Conservation (phyloP, 2,797 vertebrate species). For the Simalia tracyae region DNA sequence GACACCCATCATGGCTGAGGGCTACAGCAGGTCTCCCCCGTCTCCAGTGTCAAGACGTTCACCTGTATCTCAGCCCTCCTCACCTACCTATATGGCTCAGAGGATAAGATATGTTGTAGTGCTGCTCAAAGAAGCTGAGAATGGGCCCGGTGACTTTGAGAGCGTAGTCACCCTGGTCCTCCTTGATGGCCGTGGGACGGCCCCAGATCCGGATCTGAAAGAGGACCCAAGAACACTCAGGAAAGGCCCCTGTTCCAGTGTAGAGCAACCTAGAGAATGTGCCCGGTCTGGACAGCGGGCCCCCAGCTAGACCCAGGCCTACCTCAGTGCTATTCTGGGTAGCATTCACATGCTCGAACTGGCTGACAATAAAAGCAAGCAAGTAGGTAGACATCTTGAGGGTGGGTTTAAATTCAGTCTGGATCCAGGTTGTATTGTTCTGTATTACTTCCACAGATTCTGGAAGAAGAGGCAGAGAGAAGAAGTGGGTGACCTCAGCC, state of each 20-base stretch:
- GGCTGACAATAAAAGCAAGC: slow-evolving; percentile 87
- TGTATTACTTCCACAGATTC: background rate
- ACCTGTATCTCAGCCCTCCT: background rate
- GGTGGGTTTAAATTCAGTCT: slow-evolving; percentile 78
- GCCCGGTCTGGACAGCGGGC: background rate
- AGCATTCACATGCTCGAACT: slow-evolving; percentile 44
- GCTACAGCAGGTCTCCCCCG: too few species aligned
- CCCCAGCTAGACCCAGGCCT: slow-evolving; percentile 6
- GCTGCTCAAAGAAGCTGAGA: slow-evolving; percentile 78
- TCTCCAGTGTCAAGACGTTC: too few species aligned
- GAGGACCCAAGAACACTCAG: background rate
- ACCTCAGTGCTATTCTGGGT: slow-evolving; percentile 45
- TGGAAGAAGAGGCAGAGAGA: slow-evolving; percentile 32
- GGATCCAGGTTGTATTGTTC: background rate
- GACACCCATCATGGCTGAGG: background rate
- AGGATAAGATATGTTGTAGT: slow-evolving; percentile 81
- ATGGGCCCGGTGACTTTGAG: slow-evolving; percentile 78
- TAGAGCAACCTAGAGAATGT: background rate
- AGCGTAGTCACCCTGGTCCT: slow-evolving; percentile 77
- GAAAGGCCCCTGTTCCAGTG: background rate
- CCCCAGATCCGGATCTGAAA: slow-evolving; percentile 89
- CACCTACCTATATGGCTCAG: slow-evolving; percentile 85
- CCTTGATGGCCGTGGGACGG: slow-evolving; percentile 72
- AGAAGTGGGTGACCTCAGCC: background rate
- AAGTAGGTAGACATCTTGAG: slow-evolving; percentile 91